These are phyloP conservation scores for Kradibia gibbosae DNA, from an alignment of 1,140 invertebrate genomes.

Conservation along the genomic window DNA sequence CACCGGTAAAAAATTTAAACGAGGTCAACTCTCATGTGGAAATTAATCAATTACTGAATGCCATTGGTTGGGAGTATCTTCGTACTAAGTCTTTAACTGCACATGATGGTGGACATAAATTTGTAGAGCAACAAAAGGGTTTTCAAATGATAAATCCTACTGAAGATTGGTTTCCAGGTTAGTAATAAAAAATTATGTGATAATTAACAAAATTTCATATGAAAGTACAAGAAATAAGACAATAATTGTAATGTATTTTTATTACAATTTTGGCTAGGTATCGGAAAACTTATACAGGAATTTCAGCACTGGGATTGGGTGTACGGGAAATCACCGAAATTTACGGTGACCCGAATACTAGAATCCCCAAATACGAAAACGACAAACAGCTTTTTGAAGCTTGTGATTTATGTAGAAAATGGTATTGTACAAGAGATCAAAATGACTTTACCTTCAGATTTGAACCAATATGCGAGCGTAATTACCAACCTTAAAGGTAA, in stretches of 20 bases:
- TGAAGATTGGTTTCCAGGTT: constrained; percentile 90
- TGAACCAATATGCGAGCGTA: constrained; percentile 63
- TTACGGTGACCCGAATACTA: constrained; percentile 75
- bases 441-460: constrained; percentile 63
- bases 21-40: constrained; percentile 81
- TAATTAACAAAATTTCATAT: neutral
- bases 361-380: constrained; percentile 55
- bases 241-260: constrained; percentile 8
- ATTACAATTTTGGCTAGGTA: constrained; percentile 72
- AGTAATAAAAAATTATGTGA: constrained; percentile 42
- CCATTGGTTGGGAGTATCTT: constrained; percentile 88
- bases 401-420: constrained; percentile 62
- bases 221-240: neutral
- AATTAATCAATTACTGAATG: constrained; percentile 79
- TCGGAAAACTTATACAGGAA: constrained; percentile 75
- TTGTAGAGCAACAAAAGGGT: constrained; percentile 81
- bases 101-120: constrained; percentile 79
- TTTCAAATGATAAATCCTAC: constrained; percentile 90
- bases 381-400: constrained; percentile 57
- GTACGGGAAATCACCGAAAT: constrained; percentile 90
- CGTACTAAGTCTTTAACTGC: constrained; percentile 78
- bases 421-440: constrained; percentile 67
- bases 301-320: constrained; percentile 90
- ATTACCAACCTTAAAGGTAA: constrained; percentile 66
- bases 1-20: constrained; percentile 85